Percentiles rank a stretch among this genome's conserved stretches.
Conservation (phyloP, 1,140 invertebrate species). For the Eulimnadia texana region DNA sequence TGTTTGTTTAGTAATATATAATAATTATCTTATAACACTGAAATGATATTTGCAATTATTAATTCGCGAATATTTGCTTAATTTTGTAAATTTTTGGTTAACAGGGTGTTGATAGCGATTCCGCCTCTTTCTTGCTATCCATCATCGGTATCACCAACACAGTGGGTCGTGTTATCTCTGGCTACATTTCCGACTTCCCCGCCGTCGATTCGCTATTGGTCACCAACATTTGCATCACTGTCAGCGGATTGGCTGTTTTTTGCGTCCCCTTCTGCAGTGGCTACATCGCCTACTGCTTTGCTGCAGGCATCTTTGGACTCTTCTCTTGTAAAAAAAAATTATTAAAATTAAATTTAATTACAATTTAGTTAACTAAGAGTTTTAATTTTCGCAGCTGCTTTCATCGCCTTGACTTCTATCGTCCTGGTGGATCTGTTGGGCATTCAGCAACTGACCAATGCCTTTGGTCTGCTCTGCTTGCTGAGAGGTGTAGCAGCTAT, state of each 20-base stretch:
- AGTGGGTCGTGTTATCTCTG: conserved; percentile 68
- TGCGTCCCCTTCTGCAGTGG: conserved; percentile 66
- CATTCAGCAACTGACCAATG: conserved; percentile 87
- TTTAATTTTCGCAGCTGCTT: conserved; percentile 58
- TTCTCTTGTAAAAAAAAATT: conserved; percentile 71
- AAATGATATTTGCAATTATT: too few relatives aligned
- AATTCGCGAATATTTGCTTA: too few relatives aligned
- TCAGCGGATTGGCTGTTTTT: conserved; percentile 72
- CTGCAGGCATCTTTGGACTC: conserved; percentile 84
- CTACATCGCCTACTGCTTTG: conserved; percentile 59
- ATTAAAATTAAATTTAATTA: background rate
- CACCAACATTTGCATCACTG: conserved; percentile 83
- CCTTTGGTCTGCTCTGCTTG: conserved; percentile 86
- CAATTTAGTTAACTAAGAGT: background rate
- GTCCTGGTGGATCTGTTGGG: conserved; percentile 91
- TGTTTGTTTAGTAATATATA: too few relatives aligned
- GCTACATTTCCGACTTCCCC: conserved; percentile 69
- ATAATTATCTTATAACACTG: too few relatives aligned
- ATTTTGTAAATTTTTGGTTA: too few relatives aligned
- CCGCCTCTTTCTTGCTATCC: conserved; percentile 77
- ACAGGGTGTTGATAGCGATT: conserved; percentile 53
- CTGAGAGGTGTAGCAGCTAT: conserved; percentile 87
- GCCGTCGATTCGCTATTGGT: conserved; percentile 79
- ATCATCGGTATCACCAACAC: conserved; percentile 94
- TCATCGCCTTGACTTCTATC: conserved; percentile 94